A percentile compares a stretch with the other conserved stretches of the same genome.
These are phyloP conservation scores for Pygoscelis antarcticus DNA, from an alignment of 2,113 vertebrate genomes.

Conservation along the genomic window DNA sequence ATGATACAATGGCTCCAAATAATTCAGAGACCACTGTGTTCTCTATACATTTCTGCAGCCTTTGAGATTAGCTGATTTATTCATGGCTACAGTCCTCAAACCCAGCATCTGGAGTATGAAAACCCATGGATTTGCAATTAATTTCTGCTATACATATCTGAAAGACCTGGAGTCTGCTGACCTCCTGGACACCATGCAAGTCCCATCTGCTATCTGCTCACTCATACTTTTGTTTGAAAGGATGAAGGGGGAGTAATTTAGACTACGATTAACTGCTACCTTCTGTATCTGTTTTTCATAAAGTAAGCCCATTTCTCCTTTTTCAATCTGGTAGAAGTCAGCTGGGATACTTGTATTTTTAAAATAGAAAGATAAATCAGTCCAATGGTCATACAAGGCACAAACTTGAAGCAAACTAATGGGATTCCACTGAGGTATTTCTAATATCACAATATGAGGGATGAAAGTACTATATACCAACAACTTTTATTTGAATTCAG, in stretches of 20 bases:
- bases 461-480: background rate
- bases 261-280: conserved; percentile 26
- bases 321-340: background rate
- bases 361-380: background rate
- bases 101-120: conserved; percentile 22
- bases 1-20: background rate
- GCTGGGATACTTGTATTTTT: background rate
- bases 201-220: conserved; percentile 37
- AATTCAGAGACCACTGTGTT: background rate
- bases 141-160: conserved; percentile 22
- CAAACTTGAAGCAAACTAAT: background rate
- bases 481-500: background rate
- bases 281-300: conserved; percentile 19
- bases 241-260: background rate
- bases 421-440: background rate
- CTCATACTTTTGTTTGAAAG: conserved; percentile 26
- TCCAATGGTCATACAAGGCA: background rate
- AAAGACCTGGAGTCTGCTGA: conserved; percentile 33
- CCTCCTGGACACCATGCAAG: conserved; percentile 18
- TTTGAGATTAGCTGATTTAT: conserved; percentile 48
- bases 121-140: conserved; percentile 39
- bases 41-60: background rate
- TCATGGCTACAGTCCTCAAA: background rate
- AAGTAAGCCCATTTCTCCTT: background rate
- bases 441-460: background rate